Evolutionary conservation across 2,113 vertebrate species (phyloP).

Genomic region (Megaleporinus macrocephalus): DNA sequence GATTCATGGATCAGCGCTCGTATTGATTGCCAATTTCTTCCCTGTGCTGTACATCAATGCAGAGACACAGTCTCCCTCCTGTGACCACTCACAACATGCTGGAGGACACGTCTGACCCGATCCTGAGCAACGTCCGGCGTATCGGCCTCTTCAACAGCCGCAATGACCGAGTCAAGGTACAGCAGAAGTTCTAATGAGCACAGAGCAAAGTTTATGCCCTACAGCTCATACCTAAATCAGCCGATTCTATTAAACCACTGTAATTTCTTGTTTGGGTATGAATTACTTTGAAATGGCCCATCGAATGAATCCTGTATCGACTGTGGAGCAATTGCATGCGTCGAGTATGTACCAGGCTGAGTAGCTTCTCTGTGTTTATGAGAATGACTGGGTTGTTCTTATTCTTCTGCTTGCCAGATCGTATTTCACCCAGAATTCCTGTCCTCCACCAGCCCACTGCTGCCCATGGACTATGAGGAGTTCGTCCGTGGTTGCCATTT

Average conservation of each 20-base stretch:
- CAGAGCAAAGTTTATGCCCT: neutral
- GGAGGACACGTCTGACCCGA: slow-evolving; percentile 88
- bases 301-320: too few species aligned
- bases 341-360: neutral
- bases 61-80: slow-evolving; percentile 93
- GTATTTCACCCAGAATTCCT: slow-evolving; percentile 96
- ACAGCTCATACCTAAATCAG: too few species aligned
- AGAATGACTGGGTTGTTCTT: neutral
- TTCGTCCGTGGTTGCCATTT: slow-evolving; percentile 97
- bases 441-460: slow-evolving; percentile 93
- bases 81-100: slow-evolving; percentile 98
- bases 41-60: slow-evolving; percentile 5
- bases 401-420: slow-evolving; percentile 73
- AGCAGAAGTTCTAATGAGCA: neutral
- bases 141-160: slow-evolving; percentile 93
- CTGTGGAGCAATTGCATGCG: too few species aligned
- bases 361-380: neutral
- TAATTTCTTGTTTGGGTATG: neutral
- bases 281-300: too few species aligned
- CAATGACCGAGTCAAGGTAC: slow-evolving; percentile 92
- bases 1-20: slow-evolving; percentile 32
- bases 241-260: neutral
- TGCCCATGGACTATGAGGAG: slow-evolving; percentile 97
- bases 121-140: slow-evolving; percentile 90
- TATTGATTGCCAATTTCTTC: slow-evolving; percentile 22